Evolutionary conservation across 2,113 vertebrate species (phyloP), one percentile per base, ranked within the genome.

Genomic region (Trichomycterus rosablanca): DNA sequence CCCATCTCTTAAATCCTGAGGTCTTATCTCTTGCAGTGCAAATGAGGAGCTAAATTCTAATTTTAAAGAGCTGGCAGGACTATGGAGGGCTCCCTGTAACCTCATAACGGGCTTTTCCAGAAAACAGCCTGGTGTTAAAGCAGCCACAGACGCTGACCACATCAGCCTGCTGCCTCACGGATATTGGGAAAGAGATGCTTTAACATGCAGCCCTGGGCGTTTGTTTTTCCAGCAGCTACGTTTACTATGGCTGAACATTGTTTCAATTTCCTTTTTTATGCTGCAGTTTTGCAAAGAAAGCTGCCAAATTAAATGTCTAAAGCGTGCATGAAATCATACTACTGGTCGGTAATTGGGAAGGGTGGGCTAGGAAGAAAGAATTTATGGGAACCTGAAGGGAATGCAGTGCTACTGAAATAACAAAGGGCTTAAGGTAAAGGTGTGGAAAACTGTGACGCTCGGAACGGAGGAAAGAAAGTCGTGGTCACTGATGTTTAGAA

Each of bases 231-330:
- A 81, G 84, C 78, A 77, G 82, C 74, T 78, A 78, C 62, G 73
- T 79, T 82, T 84, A 78, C 72, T 86, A 83, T 74, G 85, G 85
- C 86, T 74, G 80, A 84, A 81, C 66, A 75, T 76, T 76, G 80
- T 85, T 86, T 72, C 80, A 82, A 79, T 84, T 84, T 80, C 73
- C 69, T 22, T 46, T 28, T 68, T 73, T 56, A 39, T 69, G 51
- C 37, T 74, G 66, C 68, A 74, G 62, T 79, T 68, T 65, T 42
- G 69, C 81, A 68, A 77, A 75, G n/a, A 66, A 58, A 61, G 64
- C 68, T 62, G 48, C 76, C 78, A 84, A 83, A 82, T 80, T 61
- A 81, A 78, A 79, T 15, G 56, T 75, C 76, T 74, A 67, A 74
- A 82, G 73, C 74, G 56, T 48, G 55, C 81, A 68, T 80, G 67